Evolutionary conservation across 2,888 invertebrate species (phyloP).

Genomic region (Dichetophora obliterata): DNA sequence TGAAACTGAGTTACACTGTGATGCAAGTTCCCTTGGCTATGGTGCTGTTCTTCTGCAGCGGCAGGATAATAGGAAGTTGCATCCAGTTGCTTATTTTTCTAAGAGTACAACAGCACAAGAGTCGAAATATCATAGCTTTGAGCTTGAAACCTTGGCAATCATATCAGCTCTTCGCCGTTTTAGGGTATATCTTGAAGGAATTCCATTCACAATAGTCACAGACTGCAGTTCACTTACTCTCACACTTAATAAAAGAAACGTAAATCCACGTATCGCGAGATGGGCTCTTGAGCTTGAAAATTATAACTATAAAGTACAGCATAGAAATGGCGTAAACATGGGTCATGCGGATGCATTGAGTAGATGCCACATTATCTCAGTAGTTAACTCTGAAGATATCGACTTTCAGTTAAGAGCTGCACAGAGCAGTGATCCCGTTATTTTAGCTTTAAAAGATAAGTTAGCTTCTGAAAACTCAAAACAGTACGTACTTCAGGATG

Average conservation of each 20-base stretch:
- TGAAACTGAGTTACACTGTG: constrained; percentile 6
- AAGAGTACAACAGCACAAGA: background rate
- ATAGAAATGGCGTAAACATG: constrained; percentile 27
- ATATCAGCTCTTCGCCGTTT: too few species aligned
- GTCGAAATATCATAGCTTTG: constrained; percentile 53
- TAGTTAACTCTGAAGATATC: too few species aligned
- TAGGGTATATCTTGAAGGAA: background rate
- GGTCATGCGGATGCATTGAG: constrained; percentile 39
- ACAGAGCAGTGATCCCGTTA: too few species aligned
- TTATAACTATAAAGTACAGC: constrained; percentile 40
- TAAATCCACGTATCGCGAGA: constrained; percentile 38
- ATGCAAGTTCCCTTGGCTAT: background rate
- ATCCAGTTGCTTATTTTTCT: constrained; percentile 34
- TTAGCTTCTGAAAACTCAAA: too few species aligned
- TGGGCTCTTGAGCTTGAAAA: constrained; percentile 35
- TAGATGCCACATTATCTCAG: background rate
- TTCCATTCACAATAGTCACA: constrained; percentile 34
- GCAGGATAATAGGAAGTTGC: constrained; percentile 30
- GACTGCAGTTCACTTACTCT: constrained; percentile 43
- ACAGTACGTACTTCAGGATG: background rate
- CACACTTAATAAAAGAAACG: constrained; percentile 48
- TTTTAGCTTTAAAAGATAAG: too few species aligned
- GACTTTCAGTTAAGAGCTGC: too few species aligned
- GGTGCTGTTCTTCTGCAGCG: constrained; percentile 13
- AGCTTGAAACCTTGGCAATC: constrained; percentile 36